These are phyloP conservation scores for Prinia subflava DNA, from an alignment of 2,113 vertebrate species.

Conservation along the genomic window DNA sequence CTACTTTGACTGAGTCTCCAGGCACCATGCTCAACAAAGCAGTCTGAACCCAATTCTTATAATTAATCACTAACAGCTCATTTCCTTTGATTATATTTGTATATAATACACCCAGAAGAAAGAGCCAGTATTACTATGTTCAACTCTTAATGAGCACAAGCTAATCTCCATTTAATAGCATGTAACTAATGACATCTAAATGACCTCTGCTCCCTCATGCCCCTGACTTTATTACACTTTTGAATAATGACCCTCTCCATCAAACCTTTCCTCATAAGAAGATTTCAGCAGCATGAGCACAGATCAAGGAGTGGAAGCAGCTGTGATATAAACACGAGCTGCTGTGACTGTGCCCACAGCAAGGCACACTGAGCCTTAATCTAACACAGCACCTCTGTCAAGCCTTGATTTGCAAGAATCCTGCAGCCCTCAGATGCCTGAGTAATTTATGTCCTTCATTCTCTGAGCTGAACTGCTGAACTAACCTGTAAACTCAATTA, in stretches of 20 bases:
- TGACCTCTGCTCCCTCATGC: neutral
- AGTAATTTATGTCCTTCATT: neutral
- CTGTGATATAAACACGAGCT: neutral
- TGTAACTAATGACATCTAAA: neutral
- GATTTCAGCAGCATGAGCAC: neutral
- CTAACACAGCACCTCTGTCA: neutral
- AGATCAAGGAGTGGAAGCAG: neutral
- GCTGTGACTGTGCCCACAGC: neutral
- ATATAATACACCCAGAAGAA: neutral
- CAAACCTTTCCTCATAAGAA: neutral
- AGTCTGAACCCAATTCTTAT: neutral
- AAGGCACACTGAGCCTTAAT: neutral
- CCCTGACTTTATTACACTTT: neutral
- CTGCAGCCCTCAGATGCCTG: neutral
- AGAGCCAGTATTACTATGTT: neutral
- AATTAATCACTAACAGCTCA: neutral
- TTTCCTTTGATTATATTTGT: neutral
- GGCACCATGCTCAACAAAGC: fast-evolving
- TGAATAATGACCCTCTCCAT: neutral
- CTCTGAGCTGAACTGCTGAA: neutral
- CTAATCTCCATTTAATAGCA: neutral
- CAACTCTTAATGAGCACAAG: neutral
- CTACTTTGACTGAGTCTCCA: neutral
- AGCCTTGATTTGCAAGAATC: neutral
- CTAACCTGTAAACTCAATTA: neutral